Conservation (phyloP, 2,113 vertebrate species). For the Sylvia atricapilla region DNA sequence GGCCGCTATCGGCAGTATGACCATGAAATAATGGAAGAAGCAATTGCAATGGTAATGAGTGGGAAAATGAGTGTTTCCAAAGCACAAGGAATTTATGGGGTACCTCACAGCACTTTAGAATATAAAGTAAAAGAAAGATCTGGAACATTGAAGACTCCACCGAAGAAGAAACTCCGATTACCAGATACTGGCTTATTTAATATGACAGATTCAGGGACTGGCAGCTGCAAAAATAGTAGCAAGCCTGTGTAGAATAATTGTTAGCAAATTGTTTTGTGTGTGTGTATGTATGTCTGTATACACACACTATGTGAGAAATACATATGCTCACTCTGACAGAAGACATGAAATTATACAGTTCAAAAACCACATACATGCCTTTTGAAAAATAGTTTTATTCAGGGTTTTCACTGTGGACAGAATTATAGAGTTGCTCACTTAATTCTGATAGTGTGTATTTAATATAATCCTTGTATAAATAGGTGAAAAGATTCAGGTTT, state of each 20-base stretch:
- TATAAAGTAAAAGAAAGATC: slow-evolving; percentile 99
- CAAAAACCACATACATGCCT: slow-evolving; percentile 95
- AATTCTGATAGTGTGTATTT: slow-evolving; percentile 84
- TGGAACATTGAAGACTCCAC: slow-evolving; percentile 96
- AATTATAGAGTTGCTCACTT: slow-evolving; percentile 82
- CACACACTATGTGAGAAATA: slow-evolving; percentile 74
- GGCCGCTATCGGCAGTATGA: slow-evolving; percentile 97
- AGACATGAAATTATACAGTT: slow-evolving; percentile 85
- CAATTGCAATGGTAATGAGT: slow-evolving; percentile 95
- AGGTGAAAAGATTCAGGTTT: slow-evolving; percentile 89
- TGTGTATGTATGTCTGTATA: slow-evolving; percentile 69
- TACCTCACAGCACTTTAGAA: slow-evolving; percentile 99
- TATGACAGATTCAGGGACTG: slow-evolving; percentile 94
- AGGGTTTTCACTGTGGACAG: slow-evolving; percentile 98
- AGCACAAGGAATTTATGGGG: slow-evolving; percentile 97
- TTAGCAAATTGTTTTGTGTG: slow-evolving; percentile 73
- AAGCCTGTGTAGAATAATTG: slow-evolving; percentile 87
- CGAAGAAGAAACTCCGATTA: slow-evolving; percentile 94
- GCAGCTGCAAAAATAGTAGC: slow-evolving; percentile 85
- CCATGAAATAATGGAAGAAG: slow-evolving; percentile 98
- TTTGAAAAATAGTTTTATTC: slow-evolving; percentile 91
- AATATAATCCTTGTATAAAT: slow-evolving; percentile 82
- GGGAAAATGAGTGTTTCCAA: slow-evolving; percentile 99
- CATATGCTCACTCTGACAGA: slow-evolving; percentile 83
- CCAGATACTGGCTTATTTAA: slow-evolving; percentile 84